Evolutionary conservation across 2,797 vertebrate genomes (phyloP).

Genomic region (Phalloptychus januarius): DNA sequence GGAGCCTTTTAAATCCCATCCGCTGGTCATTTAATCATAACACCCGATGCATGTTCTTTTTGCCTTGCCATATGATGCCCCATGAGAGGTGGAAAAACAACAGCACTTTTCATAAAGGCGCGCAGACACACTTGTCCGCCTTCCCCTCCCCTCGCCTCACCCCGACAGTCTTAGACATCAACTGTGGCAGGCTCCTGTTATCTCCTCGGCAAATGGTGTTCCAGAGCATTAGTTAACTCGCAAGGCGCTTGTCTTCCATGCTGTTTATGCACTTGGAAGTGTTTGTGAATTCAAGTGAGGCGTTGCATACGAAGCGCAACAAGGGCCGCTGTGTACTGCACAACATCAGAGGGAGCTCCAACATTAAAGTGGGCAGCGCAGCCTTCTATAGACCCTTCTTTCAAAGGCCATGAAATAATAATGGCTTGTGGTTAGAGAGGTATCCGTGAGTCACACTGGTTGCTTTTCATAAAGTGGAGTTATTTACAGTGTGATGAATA

Average conservation of each 20-base stretch:
- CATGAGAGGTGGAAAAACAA: constrained; percentile 75
- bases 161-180: constrained; percentile 67
- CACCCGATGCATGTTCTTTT: constrained; percentile 70
- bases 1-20: constrained; percentile 71
- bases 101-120: constrained; percentile 67
- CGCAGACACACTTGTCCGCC: constrained; percentile 35
- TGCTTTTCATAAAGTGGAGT: constrained; percentile 87
- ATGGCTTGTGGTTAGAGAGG: constrained; percentile 85
- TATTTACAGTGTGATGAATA: constrained; percentile 87
- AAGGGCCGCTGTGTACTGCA: constrained; percentile 84
- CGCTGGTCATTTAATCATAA: constrained; percentile 79
- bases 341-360: constrained; percentile 83
- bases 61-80: constrained; percentile 71
- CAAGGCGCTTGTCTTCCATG: constrained; percentile 72
- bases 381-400: constrained; percentile 81
- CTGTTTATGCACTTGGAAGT: constrained; percentile 85
- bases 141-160: not conserved
- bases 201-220: constrained; percentile 77
- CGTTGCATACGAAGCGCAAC: constrained; percentile 80
- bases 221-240: constrained; percentile 78
- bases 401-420: constrained; percentile 88
- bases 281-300: constrained; percentile 86
- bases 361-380: constrained; percentile 79
- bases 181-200: constrained; percentile 74
- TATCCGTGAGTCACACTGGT: constrained; percentile 84